Evolutionary conservation across 35 echinoderm and acorn worm species (phyloP).

Genomic region (Holothuria glaberrima): DNA sequence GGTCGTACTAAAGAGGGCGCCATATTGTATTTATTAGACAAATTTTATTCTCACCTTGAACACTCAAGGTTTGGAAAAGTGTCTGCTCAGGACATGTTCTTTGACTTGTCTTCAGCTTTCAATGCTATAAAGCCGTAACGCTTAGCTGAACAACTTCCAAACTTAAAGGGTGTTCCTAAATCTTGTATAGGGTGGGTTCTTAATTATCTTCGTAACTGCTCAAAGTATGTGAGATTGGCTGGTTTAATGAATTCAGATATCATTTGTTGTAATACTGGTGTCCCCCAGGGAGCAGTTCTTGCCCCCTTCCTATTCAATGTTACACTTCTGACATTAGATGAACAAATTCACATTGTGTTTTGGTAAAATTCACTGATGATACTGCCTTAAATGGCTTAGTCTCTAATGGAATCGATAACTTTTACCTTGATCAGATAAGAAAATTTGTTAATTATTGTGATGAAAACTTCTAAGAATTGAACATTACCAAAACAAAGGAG

Average conservation of each 20-base stretch:
- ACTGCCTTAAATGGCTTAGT: background rate
- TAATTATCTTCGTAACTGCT: background rate
- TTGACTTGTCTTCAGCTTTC: conserved; percentile 39
- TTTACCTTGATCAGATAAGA: no score
- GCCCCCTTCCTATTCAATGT: conserved; percentile 8
- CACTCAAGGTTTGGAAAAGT: background rate
- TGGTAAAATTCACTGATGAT: background rate
- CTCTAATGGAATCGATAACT: background rate
- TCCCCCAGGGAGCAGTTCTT: conserved; percentile 36
- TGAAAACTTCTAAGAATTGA: background rate
- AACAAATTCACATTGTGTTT: background rate
- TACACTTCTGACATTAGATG: background rate
- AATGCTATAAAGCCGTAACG: conserved; percentile 42
- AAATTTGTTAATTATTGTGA: no score
- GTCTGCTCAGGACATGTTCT: background rate
- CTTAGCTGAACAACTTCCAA: background rate
- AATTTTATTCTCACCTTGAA: no score
- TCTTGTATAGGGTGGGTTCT: conserved; percentile 16
- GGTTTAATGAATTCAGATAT: background rate
- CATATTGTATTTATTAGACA: no score
- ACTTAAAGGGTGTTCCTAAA: conserved; percentile 14
- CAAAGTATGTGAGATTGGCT: background rate
- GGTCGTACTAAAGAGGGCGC: no score
- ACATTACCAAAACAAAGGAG: no score
- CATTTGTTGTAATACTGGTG: conserved; percentile 6